Conservation (phyloP, 2,113 vertebrate genomes). For the Electrona antarctica region DNA sequence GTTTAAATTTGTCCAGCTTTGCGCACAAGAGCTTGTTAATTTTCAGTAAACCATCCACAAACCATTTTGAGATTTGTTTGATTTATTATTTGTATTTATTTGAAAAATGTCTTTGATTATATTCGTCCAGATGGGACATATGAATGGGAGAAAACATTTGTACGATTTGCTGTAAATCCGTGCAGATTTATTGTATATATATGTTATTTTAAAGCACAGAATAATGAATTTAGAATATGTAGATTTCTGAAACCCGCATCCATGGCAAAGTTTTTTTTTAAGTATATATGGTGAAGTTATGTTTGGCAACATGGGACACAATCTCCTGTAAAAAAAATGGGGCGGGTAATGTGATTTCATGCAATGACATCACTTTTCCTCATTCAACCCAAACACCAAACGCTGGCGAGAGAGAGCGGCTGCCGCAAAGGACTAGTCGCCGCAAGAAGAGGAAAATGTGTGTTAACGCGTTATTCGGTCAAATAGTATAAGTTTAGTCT, state of each 20-base stretch:
- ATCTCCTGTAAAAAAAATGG: conserved; percentile 49
- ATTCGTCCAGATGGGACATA: no score
- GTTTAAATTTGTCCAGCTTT: not conserved
- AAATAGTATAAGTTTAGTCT: not conserved
- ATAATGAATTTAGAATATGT: not conserved
- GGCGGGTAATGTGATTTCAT: conserved; percentile 71
- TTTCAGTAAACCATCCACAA: conserved; percentile 13
- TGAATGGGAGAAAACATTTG: no score
- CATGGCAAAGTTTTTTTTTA: conserved; percentile 1
- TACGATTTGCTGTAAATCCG: no score
- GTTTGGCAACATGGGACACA: conserved; percentile 64
- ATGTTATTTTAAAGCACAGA: not conserved
- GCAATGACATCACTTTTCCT: conserved; percentile 83
- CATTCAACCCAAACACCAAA: conserved; percentile 66
- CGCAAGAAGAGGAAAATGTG: conserved; percentile 30
- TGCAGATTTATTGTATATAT: not conserved
- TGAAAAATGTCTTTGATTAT: not conserved
- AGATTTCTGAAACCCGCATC: conserved; percentile 7
- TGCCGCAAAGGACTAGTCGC: conserved; percentile 1
- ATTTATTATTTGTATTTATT: not conserved
- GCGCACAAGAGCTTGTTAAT: not conserved
- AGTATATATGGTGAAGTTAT: conserved; percentile 50
- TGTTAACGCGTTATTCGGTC: not conserved
- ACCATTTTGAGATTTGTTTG: conserved; percentile 18
- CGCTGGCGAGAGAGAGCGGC: conserved; percentile 41